Percentiles rank a stretch among this genome's conserved stretches.
Conservation (phyloP, 92 coral and sea anemone species). For the Plumapathes pennacea region DNA sequence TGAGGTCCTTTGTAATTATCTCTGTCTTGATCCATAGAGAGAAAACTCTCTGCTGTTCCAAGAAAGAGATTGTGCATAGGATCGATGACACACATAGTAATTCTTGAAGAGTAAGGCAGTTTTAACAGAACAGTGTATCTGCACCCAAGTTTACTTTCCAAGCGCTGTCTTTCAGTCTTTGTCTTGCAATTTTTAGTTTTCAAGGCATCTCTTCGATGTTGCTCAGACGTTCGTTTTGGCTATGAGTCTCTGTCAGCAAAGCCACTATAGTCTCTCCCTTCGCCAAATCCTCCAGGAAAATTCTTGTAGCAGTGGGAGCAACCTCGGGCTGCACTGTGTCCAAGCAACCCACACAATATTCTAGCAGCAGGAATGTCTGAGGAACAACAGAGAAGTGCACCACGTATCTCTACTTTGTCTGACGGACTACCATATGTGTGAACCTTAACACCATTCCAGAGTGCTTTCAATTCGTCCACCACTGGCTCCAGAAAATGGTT, state of each 20-base stretch:
- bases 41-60: conserved; percentile 9
- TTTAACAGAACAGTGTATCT: neutral
- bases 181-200: conserved; percentile 30
- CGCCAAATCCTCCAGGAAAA: conserved; percentile 49
- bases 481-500: too few relatives aligned
- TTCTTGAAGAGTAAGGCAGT: conserved; percentile 1
- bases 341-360: conserved; percentile 55
- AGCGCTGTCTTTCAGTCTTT: conserved; percentile 5
- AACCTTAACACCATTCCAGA: too few relatives aligned
- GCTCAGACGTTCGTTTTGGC: conserved; percentile 27
- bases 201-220: conserved; percentile 31
- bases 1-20: too few relatives aligned
- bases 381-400: conserved; percentile 39
- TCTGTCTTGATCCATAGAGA: neutral
- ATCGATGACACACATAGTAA: conserved; percentile 9
- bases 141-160: neutral
- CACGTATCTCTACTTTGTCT: too few relatives aligned
- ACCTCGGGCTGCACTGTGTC: conserved; percentile 52
- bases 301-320: conserved; percentile 41
- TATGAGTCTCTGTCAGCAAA: conserved; percentile 37
- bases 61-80: conserved; percentile 6
- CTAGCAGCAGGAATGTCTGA: conserved; percentile 57
- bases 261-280: conserved; percentile 30
- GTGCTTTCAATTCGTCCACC: too few relatives aligned
- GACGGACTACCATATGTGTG: too few relatives aligned